phyloP scores from a whole-genome alignment of 2,113 vertebrate species.

The Scolopax mira region DNA sequence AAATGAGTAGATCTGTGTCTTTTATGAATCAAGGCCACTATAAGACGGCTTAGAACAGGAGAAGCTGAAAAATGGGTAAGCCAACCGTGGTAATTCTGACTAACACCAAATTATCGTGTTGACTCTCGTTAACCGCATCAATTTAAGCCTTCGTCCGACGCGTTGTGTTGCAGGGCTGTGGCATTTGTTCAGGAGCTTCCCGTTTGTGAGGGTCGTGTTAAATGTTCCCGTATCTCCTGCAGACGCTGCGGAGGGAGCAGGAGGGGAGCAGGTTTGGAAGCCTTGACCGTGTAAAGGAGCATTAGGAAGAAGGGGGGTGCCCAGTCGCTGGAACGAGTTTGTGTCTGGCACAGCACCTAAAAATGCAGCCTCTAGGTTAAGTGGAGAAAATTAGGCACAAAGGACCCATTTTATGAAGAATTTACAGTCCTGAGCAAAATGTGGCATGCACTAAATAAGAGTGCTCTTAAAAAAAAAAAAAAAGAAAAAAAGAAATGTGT shows the following conservation, averaged over 20 bases:
- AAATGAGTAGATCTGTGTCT: not conserved
- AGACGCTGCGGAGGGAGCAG: not conserved
- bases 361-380: slow-evolving; percentile 11
- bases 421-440: slow-evolving; percentile 3
- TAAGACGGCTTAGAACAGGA: not conserved
- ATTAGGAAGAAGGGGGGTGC: not conserved
- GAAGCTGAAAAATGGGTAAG: slow-evolving; percentile 26
- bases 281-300: not conserved
- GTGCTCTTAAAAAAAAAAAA: not conserved
- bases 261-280: not conserved
- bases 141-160: not conserved
- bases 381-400: slow-evolving; percentile 36
- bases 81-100: not conserved
- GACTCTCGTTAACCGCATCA: not conserved
- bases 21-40: slow-evolving; percentile 15
- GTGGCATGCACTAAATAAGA: not conserved
- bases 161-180: not conserved
- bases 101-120: slow-evolving; percentile 35
- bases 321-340: not conserved
- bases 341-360: not conserved
- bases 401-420: slow-evolving; percentile 8
- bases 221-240: not conserved
- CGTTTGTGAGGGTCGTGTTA: not conserved
- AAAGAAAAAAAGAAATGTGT: not conserved
- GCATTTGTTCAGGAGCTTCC: not conserved